A percentile compares a stretch with the other conserved stretches of the same genome.
Conservation (phyloP, 1,140 invertebrate species). For the Penaeus chinensis region DNA sequence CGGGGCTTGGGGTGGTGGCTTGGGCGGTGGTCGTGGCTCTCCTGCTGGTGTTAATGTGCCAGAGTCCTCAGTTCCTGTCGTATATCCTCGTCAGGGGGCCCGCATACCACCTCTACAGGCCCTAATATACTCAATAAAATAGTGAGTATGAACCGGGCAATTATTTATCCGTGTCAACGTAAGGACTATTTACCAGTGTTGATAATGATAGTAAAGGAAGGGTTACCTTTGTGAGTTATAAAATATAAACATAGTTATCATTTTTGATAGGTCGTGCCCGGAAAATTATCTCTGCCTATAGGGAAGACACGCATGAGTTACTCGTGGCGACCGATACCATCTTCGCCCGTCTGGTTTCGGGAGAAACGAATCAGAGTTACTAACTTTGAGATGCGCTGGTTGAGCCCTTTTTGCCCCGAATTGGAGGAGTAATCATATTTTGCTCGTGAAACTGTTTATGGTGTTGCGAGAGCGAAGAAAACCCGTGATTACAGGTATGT, state of each 20-base stretch:
- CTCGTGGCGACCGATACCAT: slow-evolving; percentile 25
- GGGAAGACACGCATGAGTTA: slow-evolving; percentile 48
- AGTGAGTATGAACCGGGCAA: slow-evolving; percentile 42
- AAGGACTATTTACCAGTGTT: slow-evolving; percentile 58
- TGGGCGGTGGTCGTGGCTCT: no score
- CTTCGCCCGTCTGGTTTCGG: slow-evolving; percentile 45
- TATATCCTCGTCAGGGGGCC: not conserved
- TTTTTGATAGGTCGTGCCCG: slow-evolving; percentile 62
- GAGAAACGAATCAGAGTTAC: slow-evolving; percentile 47
- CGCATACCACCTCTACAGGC: not conserved
- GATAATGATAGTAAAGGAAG: slow-evolving; percentile 62
- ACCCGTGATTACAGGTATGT: slow-evolving; percentile 62
- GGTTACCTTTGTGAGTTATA: slow-evolving; percentile 61
- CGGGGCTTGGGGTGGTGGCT: not conserved
- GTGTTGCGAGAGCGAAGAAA: slow-evolving; percentile 62
- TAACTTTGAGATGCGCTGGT: slow-evolving; percentile 20
- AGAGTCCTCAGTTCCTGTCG: slow-evolving; percentile 6
- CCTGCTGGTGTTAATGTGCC: not conserved
- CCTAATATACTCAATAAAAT: slow-evolving; percentile 50
- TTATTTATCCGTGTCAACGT: slow-evolving; percentile 59
- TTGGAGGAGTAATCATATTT: slow-evolving; percentile 62
- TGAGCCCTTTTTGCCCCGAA: slow-evolving; percentile 48
- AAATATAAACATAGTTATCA: slow-evolving; percentile 64
- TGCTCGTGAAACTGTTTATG: slow-evolving; percentile 64
- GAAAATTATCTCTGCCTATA: slow-evolving; percentile 56